Conservation (phyloP, 2,113 vertebrate species). For the Collichthys lucidus region DNA sequence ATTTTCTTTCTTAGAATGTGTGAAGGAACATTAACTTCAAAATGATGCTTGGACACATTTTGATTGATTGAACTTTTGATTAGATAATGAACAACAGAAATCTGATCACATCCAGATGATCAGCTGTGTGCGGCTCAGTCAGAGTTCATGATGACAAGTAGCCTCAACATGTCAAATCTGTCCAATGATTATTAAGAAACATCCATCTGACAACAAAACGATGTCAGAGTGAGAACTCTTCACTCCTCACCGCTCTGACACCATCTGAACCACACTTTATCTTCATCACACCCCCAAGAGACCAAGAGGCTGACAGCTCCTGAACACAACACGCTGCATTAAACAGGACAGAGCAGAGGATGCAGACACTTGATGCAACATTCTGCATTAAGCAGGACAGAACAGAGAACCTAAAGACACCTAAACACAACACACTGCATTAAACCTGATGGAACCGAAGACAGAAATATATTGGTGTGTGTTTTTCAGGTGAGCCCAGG, state of each 20-base stretch:
- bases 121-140: constrained; percentile 22
- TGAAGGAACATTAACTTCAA: too few relatives aligned
- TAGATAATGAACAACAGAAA: neutral
- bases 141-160: constrained; percentile 20
- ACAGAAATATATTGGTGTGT: neutral
- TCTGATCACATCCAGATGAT: neutral
- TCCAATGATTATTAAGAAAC: constrained; percentile 34
- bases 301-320: neutral
- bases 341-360: neutral
- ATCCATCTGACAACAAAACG: constrained; percentile 22
- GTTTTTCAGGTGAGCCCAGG: neutral
- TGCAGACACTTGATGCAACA: constrained; percentile 19
- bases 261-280: constrained; percentile 7
- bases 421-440: constrained; percentile 18
- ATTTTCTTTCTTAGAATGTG: too few relatives aligned
- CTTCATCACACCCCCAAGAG: constrained; percentile 13
- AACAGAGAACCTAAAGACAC: neutral
- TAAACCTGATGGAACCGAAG: too few relatives aligned
- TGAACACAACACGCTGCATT: constrained; percentile 12
- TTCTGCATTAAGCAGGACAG: neutral
- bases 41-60: neutral
- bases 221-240: constrained; percentile 27
- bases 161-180: constrained; percentile 26
- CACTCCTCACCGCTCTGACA: neutral
- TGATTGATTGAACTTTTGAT: neutral